These are phyloP conservation scores for Podarcis raffonei DNA, from an alignment of 2,113 vertebrate genomes.

Conservation along the genomic window DNA sequence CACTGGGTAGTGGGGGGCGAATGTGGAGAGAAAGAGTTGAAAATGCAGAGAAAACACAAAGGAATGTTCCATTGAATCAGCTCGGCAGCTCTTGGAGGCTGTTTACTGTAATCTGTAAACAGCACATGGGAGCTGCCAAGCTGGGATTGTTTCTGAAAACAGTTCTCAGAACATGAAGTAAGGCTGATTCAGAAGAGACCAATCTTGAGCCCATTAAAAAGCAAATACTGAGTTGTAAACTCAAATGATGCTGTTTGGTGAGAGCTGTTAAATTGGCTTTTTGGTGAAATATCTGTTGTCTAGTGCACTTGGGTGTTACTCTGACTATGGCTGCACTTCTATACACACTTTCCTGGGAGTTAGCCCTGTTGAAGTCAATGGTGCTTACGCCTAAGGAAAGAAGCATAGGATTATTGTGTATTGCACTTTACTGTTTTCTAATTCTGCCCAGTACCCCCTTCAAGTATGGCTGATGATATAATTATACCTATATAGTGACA, in stretches of 20 bases:
- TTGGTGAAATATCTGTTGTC: conserved; percentile 55
- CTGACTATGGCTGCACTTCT: not conserved
- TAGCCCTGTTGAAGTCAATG: not conserved
- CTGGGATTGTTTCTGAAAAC: not conserved
- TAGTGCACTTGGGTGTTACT: conserved; percentile 24
- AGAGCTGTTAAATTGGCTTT: conserved; percentile 29
- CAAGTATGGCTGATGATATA: not conserved
- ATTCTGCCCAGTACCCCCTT: not conserved
- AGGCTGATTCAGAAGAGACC: conserved; percentile 47
- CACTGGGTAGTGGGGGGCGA: rapidly evolving
- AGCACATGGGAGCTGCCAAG: not conserved
- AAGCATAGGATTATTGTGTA: not conserved
- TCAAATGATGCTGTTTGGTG: conserved; percentile 48
- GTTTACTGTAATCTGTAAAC: not conserved
- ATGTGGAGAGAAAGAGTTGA: not conserved
- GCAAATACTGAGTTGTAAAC: conserved; percentile 48
- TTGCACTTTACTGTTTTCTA: not conserved
- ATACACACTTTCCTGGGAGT: not conserved
- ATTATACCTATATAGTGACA: not conserved
- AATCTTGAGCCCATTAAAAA: conserved; percentile 13
- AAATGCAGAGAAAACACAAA: not conserved
- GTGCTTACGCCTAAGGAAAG: not conserved
- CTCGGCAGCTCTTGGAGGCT: not conserved
- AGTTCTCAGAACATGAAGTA: conserved; percentile 33
- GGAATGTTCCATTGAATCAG: not conserved